These are phyloP conservation scores for Merluccius polli DNA, from an alignment of 2,797 vertebrate species.

Conservation along the genomic window DNA sequence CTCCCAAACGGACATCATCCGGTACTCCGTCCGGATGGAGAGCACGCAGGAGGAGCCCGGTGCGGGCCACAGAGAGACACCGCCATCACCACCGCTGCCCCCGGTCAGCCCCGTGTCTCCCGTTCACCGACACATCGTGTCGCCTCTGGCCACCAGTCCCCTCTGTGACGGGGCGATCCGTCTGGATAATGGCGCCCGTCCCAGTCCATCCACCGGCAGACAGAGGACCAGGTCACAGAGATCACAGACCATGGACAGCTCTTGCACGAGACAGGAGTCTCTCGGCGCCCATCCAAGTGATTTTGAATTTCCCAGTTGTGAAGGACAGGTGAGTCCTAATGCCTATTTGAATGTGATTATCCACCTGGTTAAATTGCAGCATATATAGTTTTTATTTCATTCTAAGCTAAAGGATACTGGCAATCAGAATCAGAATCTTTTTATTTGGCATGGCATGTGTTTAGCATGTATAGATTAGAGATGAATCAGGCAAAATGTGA, in stretches of 20 bases:
- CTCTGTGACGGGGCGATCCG: constrained; percentile 48
- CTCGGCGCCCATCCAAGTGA: constrained; percentile 37
- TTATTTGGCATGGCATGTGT: background rate
- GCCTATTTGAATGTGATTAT: background rate
- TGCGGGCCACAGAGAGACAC: background rate
- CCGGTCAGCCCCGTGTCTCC: constrained; percentile 47
- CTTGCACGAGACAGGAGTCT: constrained; percentile 42
- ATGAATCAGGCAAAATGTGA: background rate
- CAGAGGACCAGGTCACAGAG: constrained; percentile 55
- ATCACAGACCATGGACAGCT: constrained; percentile 66
- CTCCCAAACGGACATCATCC: constrained; percentile 38
- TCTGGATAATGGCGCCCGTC: constrained; percentile 3
- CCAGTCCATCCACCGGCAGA: constrained; percentile 31
- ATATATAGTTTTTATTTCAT: background rate
- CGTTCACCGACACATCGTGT: constrained; percentile 41
- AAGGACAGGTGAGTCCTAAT: constrained; percentile 60
- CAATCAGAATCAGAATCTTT: background rate
- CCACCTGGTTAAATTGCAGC: background rate
- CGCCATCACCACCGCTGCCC: too few relatives aligned
- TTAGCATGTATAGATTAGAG: background rate
- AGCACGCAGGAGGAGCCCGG: constrained; percentile 58
- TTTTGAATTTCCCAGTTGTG: constrained; percentile 44
- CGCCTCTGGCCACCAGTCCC: constrained; percentile 60
- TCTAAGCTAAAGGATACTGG: background rate
- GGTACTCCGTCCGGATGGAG: constrained; percentile 50